Base-by-base conservation (phyloP, 2,113 vertebrate genomes). In the Danionella cerebrum region DNA sequence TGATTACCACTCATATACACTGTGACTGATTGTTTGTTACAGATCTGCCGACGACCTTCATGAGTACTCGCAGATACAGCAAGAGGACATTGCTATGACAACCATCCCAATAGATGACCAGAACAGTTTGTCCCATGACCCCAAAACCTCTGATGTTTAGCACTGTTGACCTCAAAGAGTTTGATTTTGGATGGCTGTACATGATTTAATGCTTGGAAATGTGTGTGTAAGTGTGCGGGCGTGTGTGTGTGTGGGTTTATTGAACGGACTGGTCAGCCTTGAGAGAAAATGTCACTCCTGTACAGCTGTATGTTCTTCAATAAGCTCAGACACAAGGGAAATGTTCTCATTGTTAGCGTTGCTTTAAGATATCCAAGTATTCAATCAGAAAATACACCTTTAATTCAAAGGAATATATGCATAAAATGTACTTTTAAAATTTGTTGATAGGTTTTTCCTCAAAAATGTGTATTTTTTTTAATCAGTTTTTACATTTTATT, bases 111-210 rank as follows among this genome's bases (percentile, higher is more conserved):
- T 70, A 31, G 29, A 63, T 60, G 74, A 78, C 12, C 35, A 69
- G 13, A 71, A 80, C 38, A 75, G 81, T 16, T 77, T 74, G 19
- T 80, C 76, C 67, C 74, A 70, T 74, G 80, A 81, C 62, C 51
- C 71, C 35, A 78, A 76, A 78, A 83, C 77, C 64, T 83, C 76
- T 18, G 75, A 68, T 39, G 52, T 39, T 53, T 51, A 62, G 27
- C 31, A 48, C 3, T 12, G 36, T 52, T 24, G 38, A 44, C 47
- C 50, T 53, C 14, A 11, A 62, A 35, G 11, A 45, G 41, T 19
- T 41, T 47, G 25, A 11, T 47, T 48, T 2, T 48, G 31, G n/a
- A 29, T 70, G 63, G 41, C 3, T 62, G 48, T 77, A 68, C 78
- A 38, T 48, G 47, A 71, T 59, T 63, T 65, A 74, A 52, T 67